phyloP scores from a whole-genome alignment of 2,113 vertebrate genomes.

The Phylloscopus whistleri region DNA sequence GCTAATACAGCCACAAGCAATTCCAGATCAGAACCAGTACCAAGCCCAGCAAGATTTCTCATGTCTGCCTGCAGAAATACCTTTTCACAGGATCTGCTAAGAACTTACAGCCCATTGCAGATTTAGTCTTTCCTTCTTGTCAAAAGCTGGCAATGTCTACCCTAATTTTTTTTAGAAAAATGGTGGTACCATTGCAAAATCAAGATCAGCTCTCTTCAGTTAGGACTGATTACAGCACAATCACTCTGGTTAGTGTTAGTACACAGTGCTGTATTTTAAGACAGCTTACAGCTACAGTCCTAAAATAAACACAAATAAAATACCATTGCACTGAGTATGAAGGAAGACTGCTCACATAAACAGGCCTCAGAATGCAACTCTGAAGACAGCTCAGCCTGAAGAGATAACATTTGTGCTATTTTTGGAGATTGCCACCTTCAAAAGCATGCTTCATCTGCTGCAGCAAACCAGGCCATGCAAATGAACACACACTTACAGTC shows the following conservation, averaged over 20 bases:
- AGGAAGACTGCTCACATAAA: conserved; percentile 12
- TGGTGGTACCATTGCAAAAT: not conserved
- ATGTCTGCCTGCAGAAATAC: not conserved
- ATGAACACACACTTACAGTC: accelerated
- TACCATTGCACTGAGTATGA: not conserved
- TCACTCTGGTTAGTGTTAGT: not conserved
- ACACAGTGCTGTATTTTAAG: conserved; percentile 16
- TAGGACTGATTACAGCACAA: not conserved
- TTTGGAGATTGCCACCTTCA: not conserved
- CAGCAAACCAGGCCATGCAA: not conserved
- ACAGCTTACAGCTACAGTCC: not conserved
- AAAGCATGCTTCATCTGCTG: not conserved
- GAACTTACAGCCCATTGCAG: not conserved
- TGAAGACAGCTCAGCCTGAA: conserved; percentile 26
- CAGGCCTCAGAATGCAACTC: not conserved
- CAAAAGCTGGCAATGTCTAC: not conserved
- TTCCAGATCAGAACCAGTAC: not conserved
- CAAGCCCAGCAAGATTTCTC: not conserved
- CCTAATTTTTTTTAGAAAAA: not conserved
- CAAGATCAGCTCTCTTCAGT: not conserved
- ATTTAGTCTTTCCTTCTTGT: not conserved
- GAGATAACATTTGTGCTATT: conserved; percentile 55
- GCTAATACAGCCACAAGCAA: not conserved
- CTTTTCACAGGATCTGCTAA: not conserved
- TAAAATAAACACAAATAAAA: conserved; percentile 57